Conservation (phyloP, 2,113 vertebrate genomes). For the Stigmatopora nigra region DNA sequence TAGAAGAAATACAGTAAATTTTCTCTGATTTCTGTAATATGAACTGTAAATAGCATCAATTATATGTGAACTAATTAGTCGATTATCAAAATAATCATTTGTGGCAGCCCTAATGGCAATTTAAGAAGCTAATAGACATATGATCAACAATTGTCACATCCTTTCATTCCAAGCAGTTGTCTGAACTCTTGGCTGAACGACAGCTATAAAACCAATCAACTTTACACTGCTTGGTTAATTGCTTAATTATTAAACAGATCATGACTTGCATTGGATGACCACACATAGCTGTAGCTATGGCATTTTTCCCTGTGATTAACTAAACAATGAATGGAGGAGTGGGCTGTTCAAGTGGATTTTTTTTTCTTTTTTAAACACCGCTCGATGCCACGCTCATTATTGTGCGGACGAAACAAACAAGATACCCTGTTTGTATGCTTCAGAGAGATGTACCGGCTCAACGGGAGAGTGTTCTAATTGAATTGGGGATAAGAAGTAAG, state of each 20-base stretch:
- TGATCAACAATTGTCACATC: background rate
- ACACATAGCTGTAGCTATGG: background rate
- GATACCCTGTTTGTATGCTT: background rate
- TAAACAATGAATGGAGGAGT: background rate
- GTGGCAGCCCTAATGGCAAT: background rate
- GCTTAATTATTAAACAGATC: background rate
- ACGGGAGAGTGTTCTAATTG: background rate
- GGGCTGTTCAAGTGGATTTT: background rate
- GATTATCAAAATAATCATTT: too few relatives aligned
- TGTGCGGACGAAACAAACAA: background rate
- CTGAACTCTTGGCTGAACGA: background rate
- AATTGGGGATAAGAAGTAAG: background rate
- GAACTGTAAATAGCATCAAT: too few relatives aligned
- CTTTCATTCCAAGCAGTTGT: background rate
- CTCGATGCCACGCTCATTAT: background rate
- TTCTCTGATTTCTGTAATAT: too few relatives aligned
- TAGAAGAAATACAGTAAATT: too few relatives aligned
- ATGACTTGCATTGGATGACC: background rate
- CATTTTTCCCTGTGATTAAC: background rate
- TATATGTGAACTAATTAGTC: too few relatives aligned
- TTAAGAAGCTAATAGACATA: background rate
- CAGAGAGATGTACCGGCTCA: background rate
- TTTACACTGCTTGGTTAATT: constrained; percentile 1
- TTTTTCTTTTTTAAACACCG: background rate
- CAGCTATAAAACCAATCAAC: background rate